Percentiles rank a stretch among this genome's conserved stretches.
phyloP scores from a whole-genome alignment of 2,797 vertebrate species.

The Spatula clypeata region DNA sequence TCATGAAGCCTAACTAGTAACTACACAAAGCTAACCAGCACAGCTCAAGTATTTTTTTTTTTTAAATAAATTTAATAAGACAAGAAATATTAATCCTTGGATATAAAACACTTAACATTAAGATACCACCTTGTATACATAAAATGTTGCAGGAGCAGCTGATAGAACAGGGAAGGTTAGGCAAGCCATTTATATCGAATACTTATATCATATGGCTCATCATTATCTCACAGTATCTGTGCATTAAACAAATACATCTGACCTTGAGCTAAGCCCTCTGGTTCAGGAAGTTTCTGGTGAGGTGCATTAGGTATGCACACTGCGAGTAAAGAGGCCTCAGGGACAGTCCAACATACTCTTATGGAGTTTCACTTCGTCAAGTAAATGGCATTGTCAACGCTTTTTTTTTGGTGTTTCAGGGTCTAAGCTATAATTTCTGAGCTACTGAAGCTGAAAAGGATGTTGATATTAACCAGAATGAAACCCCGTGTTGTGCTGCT shows the following conservation, averaged over 20 bases:
- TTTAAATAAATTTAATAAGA: background rate
- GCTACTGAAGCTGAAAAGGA: background rate
- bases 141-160: background rate
- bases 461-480: background rate
- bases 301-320: background rate
- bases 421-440: background rate
- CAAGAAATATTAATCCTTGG: background rate
- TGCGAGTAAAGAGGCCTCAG: background rate
- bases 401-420: background rate
- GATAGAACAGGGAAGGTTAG: background rate
- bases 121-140: background rate
- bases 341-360: background rate
- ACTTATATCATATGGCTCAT: background rate
- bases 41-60: background rate
- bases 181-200: background rate
- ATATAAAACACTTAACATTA: background rate
- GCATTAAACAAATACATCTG: background rate
- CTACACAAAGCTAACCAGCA: background rate
- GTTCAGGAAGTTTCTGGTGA: background rate
- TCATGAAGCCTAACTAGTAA: background rate
- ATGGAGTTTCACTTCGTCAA: background rate
- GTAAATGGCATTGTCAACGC: background rate
- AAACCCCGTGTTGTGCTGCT: background rate
- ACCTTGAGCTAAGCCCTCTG: conserved; percentile 8
- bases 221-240: background rate